Evolutionary conservation across 1,140 invertebrate species (phyloP), one percentile per base, ranked within the genome.

Genomic region (Lysiphlebus fabarum): DNA sequence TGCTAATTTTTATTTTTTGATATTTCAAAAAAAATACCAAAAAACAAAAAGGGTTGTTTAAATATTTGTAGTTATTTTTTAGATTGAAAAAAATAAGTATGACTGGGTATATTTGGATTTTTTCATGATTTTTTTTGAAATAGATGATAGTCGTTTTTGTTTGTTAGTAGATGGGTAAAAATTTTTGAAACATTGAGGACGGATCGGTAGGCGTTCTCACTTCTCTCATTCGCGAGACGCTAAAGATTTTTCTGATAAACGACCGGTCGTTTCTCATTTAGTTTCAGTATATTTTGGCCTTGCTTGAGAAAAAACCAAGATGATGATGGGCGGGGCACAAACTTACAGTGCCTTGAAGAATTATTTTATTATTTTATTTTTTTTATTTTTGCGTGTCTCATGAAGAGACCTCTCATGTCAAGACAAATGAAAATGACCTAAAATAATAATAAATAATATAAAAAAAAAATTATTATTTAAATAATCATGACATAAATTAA

Each of bases 191-290:
- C 38, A 33, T 47, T 44, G 44, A 45, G 56, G 56, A 55, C 57
- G 62, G 53, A 55, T 44, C 55, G 53, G 62, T 53, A 55, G 55
- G 50, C 56, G 60, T 56, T 66, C 59, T 54, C 55, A 26, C 17
- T 26, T 26, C 17, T 26, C 17, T 26, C 17, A 26, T 26, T 26
- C 17, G 56, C 50, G 56, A 43, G 69, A 70, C 56, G 65, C 64
- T 60, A 65, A 70, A 59, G 50, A 53, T 54, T 65, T 67, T 57
- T 67, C 72, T 76, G 76, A 79, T 79, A 77, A 77, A 77, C 70
- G 75, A 75, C 71, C 64, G 66, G 61, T 63, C 70, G 70, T 74
- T 73, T 72, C 71, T 75, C 70, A 70, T 72, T 70, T 70, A 62
- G 61, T 68, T 68, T 60, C 69, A 40, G n/a, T 12, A 68, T 70